A percentile compares a stretch with the other conserved stretches of the same genome.
Conservation (phyloP, 2,797 vertebrate species). For the Amblyraja radiata region DNA sequence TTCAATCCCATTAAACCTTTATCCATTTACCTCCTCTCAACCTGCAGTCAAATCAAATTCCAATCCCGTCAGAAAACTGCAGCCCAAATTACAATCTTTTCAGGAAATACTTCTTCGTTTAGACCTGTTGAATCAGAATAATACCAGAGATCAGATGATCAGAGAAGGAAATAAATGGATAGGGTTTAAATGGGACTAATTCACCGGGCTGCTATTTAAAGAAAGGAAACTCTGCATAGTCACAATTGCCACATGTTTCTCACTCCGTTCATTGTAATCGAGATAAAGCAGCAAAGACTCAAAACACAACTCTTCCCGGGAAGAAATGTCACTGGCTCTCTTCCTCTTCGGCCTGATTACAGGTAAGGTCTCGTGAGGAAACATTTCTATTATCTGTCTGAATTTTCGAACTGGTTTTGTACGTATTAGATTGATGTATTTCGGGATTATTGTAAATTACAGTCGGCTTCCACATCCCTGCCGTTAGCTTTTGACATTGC, state of each 20-base stretch:
- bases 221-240: not conserved
- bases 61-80: conserved; percentile 6
- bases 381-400: not conserved
- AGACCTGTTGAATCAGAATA: not conserved
- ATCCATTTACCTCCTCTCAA: not conserved
- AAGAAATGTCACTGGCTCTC: not conserved
- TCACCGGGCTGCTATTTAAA: conserved; percentile 11
- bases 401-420: not conserved
- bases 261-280: not conserved
- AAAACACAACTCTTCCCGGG: too few species aligned
- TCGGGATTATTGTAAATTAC: not conserved
- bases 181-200: not conserved
- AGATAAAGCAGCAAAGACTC: not conserved
- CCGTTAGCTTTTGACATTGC: not conserved
- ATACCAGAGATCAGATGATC: not conserved
- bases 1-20: conserved; percentile 24
- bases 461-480: too few species aligned
- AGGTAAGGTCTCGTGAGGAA: not conserved
- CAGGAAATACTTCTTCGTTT: not conserved
- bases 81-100: conserved; percentile 13
- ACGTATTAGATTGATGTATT: not conserved
- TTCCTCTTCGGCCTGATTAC: not conserved
- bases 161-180: not conserved
- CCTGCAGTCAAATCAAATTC: not conserved
- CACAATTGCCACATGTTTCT: not conserved